Conservation (phyloP, 1,140 invertebrate genomes). For the silkworm (Bombyx mori) region ASM3026992v2 NC_085121.1:11521501-11522000, state of each 20-base stretch:
- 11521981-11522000: too few relatives aligned
- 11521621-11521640: constrained; percentile 22
- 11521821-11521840: constrained; percentile 1
- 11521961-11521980: too few relatives aligned
- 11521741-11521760: constrained; percentile 41
- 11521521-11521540: constrained; percentile 57
- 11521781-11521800: constrained; percentile 16
- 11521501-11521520: constrained; percentile 14
- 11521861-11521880: too few relatives aligned
- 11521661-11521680: constrained; percentile 40
- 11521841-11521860: too few relatives aligned
- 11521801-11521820: constrained; percentile 5
- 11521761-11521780: constrained; percentile 39
- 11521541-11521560: constrained; percentile 16
- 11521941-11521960: too few relatives aligned
- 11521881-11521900: too few relatives aligned
- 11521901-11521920: too few relatives aligned
- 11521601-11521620: constrained; percentile 40
- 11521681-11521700: constrained; percentile 53
- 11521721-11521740: constrained; percentile 60
- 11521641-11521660: constrained; percentile 36
- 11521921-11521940: too few relatives aligned
- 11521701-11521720: constrained; percentile 56
- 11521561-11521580: constrained; percentile 31
- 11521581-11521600: constrained; percentile 40